Evolutionary conservation across 2,113 vertebrate genomes (phyloP).

Genomic region (Lepus timidus): DNA sequence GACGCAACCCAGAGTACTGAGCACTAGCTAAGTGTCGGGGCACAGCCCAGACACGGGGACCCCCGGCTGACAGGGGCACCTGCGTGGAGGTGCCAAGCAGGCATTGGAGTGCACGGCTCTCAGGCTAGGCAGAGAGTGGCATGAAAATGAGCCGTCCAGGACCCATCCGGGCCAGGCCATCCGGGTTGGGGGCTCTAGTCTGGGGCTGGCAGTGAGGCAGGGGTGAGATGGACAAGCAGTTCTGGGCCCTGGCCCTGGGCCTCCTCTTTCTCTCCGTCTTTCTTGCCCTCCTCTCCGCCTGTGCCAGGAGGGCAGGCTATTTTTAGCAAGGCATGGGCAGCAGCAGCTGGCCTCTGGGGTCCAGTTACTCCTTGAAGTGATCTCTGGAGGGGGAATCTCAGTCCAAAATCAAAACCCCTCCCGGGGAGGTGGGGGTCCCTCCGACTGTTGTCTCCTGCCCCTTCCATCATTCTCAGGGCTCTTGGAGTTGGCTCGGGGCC

Average conservation of each 20-base stretch:
- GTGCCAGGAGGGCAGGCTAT: slow-evolving; percentile 41
- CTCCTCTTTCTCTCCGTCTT: accelerated
- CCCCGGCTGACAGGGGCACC: background rate
- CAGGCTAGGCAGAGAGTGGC: background rate
- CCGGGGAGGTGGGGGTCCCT: background rate
- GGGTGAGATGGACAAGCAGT: background rate
- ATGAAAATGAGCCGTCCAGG: background rate
- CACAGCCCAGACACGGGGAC: background rate
- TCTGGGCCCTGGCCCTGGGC: background rate
- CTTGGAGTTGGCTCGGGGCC: background rate
- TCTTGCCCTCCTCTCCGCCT: background rate
- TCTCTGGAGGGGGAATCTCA: background rate
- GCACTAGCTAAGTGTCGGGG: background rate
- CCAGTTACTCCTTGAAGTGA: slow-evolving; percentile 80
- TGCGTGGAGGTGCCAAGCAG: no score
- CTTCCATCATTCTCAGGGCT: background rate
- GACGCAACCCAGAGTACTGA: background rate
- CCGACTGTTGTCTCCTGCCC: background rate
- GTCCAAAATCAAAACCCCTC: background rate
- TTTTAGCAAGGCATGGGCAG: slow-evolving; percentile 69
- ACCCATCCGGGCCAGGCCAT: background rate
- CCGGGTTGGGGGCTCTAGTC: background rate
- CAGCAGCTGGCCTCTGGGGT: slow-evolving; percentile 72
- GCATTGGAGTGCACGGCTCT: background rate
- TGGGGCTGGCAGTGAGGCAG: background rate